Base-by-base conservation (phyloP, 2,113 vertebrate species). In the Callithrix jacchus region DNA sequence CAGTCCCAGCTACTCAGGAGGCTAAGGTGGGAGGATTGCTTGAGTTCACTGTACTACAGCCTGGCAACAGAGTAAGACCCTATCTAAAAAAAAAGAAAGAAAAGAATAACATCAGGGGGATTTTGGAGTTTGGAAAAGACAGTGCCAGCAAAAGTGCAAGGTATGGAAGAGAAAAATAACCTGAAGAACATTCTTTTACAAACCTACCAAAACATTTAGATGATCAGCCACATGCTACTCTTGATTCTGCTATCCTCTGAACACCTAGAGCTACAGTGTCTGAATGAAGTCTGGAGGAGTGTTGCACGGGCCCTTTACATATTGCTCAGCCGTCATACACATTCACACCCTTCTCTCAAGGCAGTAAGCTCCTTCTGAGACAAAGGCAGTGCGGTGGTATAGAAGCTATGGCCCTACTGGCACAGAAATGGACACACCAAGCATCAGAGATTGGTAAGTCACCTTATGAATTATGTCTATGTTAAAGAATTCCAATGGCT, bases 401-500 rank as follows among this genome's bases (percentile, higher is more conserved):
- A 35, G 0, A 70, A 54, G 42, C 42, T 13, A 12, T n/a, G 45
- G 52, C 58, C 18, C 45, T 49, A 23, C 3, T 0, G 64, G 42
- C 0, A 9, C 12, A 66, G 66, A 87, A 40, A 64, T 6, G 70
- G 54, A 81, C 40, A 93, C 17, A 8, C 30, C 37, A 61, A 89
- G 66, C n/a, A 79, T 27, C 42, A 35, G 12, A 77, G 52, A 89
- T 3, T 52, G 12, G 40, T 37, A 61, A 71, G n/a, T 79, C 20
- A 86, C 2, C 8, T 0, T 1, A 40, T 5, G n/a, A 88, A 40
- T 45, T 1, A 61, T 0, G 79, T 0, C 0, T 6, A 5, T 23
- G 25, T 66, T 52, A 27, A 83, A 89, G 82, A 95, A 82, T 76
- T n/a, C 54, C 61, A 87, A 16, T 7, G 35, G 17, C 23, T 76